phyloP scores from a whole-genome alignment of 2,888 invertebrate species.

The Leptinotarsa peninsularis region DNA sequence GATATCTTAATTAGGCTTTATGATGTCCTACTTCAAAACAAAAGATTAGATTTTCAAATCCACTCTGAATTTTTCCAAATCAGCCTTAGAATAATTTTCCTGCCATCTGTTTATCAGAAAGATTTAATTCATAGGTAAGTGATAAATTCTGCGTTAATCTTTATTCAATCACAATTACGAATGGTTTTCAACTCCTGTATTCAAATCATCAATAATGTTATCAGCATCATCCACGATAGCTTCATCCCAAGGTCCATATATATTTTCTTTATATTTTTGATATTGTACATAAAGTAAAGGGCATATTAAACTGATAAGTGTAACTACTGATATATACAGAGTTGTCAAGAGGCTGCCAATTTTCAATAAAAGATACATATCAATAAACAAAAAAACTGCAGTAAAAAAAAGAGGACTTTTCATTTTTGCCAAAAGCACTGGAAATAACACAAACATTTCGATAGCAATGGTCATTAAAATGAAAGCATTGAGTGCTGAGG shows the following conservation, averaged over 20 bases:
- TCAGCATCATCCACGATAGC: conserved; percentile 80
- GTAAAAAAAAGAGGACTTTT: conserved; percentile 70
- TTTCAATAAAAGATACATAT: conserved; percentile 69
- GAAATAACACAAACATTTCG: conserved; percentile 89
- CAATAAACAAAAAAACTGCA: conserved; percentile 69
- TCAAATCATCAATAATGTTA: conserved; percentile 60
- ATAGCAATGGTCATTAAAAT: conserved; percentile 90
- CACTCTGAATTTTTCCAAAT: too few species aligned
- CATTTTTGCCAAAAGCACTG: conserved; percentile 78
- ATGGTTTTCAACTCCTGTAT: not conserved
- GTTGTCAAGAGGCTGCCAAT: conserved; percentile 72
- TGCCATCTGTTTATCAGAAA: too few species aligned
- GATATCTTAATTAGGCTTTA: too few species aligned
- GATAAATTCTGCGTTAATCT: too few species aligned
- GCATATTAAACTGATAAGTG: conserved; percentile 78
- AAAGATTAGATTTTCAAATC: too few species aligned
- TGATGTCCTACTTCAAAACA: too few species aligned
- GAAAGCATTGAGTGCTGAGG: conserved; percentile 88
- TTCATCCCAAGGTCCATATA: conserved; percentile 98
- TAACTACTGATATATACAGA: conserved; percentile 72
- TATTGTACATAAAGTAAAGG: conserved; percentile 81
- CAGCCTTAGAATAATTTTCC: too few species aligned
- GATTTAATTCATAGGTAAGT: too few species aligned
- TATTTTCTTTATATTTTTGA: conserved; percentile 88
- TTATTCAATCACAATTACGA: too few species aligned